Evolutionary conservation across 2,797 vertebrate genomes (phyloP).

Genomic region (Urocyon cinereoargenteus): DNA sequence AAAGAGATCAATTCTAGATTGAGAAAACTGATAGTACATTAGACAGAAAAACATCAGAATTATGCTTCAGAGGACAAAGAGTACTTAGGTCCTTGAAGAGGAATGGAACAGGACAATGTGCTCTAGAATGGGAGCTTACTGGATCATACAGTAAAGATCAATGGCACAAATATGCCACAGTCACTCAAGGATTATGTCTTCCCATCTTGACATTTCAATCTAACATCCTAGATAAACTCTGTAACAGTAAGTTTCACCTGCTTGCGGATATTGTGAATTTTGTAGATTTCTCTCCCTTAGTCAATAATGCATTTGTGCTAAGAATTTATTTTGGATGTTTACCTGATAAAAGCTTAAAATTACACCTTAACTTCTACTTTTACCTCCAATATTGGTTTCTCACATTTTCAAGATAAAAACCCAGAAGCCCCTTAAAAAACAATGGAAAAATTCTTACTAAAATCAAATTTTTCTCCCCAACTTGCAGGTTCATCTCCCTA

Average conservation of each 20-base stretch:
- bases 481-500: constrained; percentile 51
- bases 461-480: constrained; percentile 49
- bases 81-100: constrained; percentile 13
- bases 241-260: background rate
- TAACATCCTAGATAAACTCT: constrained; percentile 34
- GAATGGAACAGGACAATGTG: background rate
- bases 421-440: constrained; percentile 57
- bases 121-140: constrained; percentile 27
- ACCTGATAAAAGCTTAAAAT: constrained; percentile 66
- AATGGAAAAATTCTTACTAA: constrained; percentile 64
- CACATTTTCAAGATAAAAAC: constrained; percentile 69
- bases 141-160: background rate
- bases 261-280: constrained; percentile 45
- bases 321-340: constrained; percentile 63
- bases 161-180: background rate
- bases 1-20: constrained; percentile 43
- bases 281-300: constrained; percentile 49
- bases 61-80: constrained; percentile 64
- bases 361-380: constrained; percentile 59
- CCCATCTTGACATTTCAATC: constrained; percentile 35
- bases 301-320: constrained; percentile 57
- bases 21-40: constrained; percentile 55
- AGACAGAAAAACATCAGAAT: constrained; percentile 51
- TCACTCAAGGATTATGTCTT: constrained; percentile 28
- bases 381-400: constrained; percentile 62